Conservation (phyloP, 1,140 invertebrate species). For the Chrysoperla carnea region DNA sequence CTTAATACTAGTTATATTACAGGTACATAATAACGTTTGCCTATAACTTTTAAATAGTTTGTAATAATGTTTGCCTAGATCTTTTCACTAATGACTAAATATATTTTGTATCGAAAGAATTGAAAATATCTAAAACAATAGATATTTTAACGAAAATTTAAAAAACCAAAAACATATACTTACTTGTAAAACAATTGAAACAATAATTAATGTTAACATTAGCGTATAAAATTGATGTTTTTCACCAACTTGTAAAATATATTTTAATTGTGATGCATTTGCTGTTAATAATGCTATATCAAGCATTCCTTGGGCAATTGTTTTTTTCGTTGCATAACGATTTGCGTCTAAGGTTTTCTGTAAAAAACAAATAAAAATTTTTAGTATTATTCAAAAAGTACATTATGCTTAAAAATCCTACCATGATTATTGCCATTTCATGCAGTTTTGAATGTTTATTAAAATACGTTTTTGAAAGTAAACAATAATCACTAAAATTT, state of each 20-base stretch:
- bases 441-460: slow-evolving; percentile 3
- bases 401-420: too few relatives aligned
- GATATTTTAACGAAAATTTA: too few relatives aligned
- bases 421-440: not conserved
- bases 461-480: not conserved
- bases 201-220: slow-evolving; percentile 60
- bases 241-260: slow-evolving; percentile 63
- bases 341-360: slow-evolving; percentile 56
- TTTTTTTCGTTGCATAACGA: slow-evolving; percentile 74
- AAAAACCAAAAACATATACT: slow-evolving; percentile 6
- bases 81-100: too few relatives aligned
- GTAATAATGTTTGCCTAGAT: too few relatives aligned
- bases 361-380: slow-evolving; percentile 8
- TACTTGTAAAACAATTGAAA: slow-evolving; percentile 80
- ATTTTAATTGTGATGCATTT: slow-evolving; percentile 78
- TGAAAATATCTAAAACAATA: too few relatives aligned
- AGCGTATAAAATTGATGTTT: slow-evolving; percentile 69
- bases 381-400: not conserved
- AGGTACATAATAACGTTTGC: too few relatives aligned
- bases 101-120: too few relatives aligned
- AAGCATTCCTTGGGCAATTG: slow-evolving; percentile 66
- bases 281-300: slow-evolving; percentile 63
- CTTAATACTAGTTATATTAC: too few relatives aligned
- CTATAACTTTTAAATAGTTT: too few relatives aligned
- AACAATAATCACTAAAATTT: too few relatives aligned